A percentile compares a stretch with the other conserved stretches of the same genome.
These are phyloP conservation scores for Tethea ocularis DNA, from an alignment of 2,888 invertebrate genomes.

Conservation along the genomic window DNA sequence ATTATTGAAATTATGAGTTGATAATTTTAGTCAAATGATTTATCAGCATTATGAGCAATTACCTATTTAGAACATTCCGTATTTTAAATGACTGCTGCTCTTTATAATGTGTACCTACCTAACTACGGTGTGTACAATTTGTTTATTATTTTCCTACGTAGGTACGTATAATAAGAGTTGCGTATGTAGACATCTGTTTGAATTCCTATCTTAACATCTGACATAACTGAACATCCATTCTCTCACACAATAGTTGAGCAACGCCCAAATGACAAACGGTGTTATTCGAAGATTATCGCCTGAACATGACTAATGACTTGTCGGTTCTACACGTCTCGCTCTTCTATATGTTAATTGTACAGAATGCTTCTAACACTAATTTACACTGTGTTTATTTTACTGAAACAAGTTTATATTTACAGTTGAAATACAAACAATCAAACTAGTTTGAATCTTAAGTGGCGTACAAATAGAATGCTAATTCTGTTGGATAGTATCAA, in stretches of 20 bases:
- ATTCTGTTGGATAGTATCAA: not conserved
- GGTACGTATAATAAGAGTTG: not conserved
- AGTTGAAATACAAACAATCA: conserved; percentile 12
- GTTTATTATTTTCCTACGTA: no score
- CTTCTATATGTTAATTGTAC: conserved; percentile 75
- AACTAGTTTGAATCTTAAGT: conserved; percentile 15
- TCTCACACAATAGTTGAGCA: conserved; percentile 37
- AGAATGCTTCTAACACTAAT: conserved; percentile 71
- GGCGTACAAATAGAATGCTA: conserved; percentile 12
- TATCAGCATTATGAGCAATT: no score
- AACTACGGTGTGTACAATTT: no score
- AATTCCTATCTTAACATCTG: conserved; percentile 24
- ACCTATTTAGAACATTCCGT: no score
- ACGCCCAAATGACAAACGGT: conserved; percentile 67
- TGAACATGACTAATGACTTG: conserved; percentile 78
- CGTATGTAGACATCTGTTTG: conserved; percentile 8
- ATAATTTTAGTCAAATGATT: no score
- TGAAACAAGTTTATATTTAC: conserved; percentile 39
- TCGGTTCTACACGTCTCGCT: conserved; percentile 52
- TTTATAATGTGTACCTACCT: no score
- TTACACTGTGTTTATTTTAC: conserved; percentile 77
- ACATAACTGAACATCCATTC: conserved; percentile 29
- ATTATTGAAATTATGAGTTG: no score
- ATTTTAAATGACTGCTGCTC: no score
- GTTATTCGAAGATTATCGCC: conserved; percentile 76